Percentiles rank a stretch among this genome's conserved stretches.
Evolutionary conservation across 2,888 invertebrate genomes (phyloP).

Genomic region (Philaethria dido): DNA sequence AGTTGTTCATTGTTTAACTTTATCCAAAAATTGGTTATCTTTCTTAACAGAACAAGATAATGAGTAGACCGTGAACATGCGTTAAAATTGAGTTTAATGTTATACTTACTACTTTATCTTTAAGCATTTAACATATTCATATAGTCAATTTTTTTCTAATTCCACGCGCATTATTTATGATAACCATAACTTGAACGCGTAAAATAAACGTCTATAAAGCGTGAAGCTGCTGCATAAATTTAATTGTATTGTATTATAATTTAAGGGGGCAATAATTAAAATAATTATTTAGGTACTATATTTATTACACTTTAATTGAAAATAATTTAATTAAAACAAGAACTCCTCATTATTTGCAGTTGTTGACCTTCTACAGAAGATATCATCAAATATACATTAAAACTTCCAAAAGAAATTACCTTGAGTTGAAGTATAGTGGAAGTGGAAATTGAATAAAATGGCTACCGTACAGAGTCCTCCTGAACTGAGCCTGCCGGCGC

Average conservation of each 20-base stretch:
- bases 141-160: no score
- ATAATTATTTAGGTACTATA: no score
- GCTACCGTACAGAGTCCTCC: constrained; percentile 69
- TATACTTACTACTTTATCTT: no score
- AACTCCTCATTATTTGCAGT: constrained; percentile 37
- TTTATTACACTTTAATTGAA: background rate
- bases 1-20: constrained; percentile 9
- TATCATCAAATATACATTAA: constrained; percentile 18
- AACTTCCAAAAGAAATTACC: constrained; percentile 5
- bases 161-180: no score
- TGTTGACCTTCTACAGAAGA: constrained; percentile 25
- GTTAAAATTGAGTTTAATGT: no score
- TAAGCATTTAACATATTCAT: no score
- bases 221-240: no score
- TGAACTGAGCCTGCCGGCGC: constrained; percentile 64
- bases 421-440: constrained; percentile 22
- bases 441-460: constrained; percentile 54
- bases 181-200: no score
- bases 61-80: no score
- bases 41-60: background rate
- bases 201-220: no score
- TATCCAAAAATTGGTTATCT: constrained; percentile 2
- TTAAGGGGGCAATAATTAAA: no score
- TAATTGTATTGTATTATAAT: no score
- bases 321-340: constrained; percentile 38